Evolutionary conservation across 2,888 invertebrate genomes (phyloP).

Genomic region (Oxyteleia sp.): DNA sequence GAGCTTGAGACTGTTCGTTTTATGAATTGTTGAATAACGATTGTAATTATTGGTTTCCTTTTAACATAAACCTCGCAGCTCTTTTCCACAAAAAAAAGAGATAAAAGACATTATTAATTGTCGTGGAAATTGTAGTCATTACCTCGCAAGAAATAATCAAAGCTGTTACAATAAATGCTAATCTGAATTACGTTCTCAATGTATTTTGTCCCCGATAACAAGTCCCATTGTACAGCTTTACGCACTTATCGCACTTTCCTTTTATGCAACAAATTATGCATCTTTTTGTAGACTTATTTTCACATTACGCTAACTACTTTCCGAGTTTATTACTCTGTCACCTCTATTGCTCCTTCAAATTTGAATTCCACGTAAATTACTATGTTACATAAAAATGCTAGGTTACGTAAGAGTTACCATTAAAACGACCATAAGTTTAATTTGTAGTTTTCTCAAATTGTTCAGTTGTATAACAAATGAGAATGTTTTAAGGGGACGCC

Average conservation of each 20-base stretch:
- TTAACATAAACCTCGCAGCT: not conserved
- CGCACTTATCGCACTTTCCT: slow-evolving; percentile 33
- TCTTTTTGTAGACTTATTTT: slow-evolving; percentile 22
- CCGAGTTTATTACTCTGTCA: slow-evolving; percentile 6
- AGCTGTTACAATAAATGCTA: slow-evolving; percentile 31
- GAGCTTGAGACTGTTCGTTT: slow-evolving; percentile 1
- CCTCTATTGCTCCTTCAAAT: not conserved
- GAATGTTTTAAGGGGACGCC: too few species aligned
- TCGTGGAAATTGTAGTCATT: slow-evolving; percentile 5
- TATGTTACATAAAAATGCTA: slow-evolving; percentile 1
- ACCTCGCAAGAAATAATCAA: not conserved
- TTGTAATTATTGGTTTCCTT: slow-evolving; percentile 17
- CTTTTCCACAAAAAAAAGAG: not conserved
- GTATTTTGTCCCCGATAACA: slow-evolving; percentile 24
- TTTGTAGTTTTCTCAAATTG: too few species aligned
- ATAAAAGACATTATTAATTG: not conserved
- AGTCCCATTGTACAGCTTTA: slow-evolving; percentile 21
- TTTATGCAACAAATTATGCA: slow-evolving; percentile 51
- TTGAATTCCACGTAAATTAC: slow-evolving; percentile 11
- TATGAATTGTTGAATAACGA: slow-evolving; percentile 1
- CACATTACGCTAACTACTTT: slow-evolving; percentile 15
- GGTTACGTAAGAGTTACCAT: not conserved
- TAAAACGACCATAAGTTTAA: too few species aligned
- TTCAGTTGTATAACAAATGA: not conserved
- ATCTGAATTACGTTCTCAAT: slow-evolving; percentile 29